These are phyloP conservation scores for Pectinophora gossypiella DNA, from an alignment of 1,140 invertebrate species.

Conservation along the genomic window DNA sequence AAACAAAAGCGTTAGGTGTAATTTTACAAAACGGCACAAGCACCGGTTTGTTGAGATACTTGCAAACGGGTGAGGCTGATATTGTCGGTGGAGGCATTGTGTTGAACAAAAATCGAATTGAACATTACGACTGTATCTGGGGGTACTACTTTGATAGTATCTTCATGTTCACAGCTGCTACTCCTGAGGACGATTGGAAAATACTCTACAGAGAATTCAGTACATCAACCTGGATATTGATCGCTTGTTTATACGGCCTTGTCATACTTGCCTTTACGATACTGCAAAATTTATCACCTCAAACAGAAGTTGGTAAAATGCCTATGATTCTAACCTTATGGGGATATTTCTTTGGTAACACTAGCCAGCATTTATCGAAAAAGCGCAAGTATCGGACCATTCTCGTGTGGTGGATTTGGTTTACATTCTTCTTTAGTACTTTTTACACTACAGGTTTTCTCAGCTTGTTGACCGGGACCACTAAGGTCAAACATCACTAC, in stretches of 20 bases:
- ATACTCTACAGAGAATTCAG: slow-evolving; percentile 37
- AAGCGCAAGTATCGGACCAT: slow-evolving; percentile 23
- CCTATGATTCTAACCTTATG: slow-evolving; percentile 30
- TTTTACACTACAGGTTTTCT: slow-evolving; percentile 43
- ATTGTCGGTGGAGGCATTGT: slow-evolving; percentile 29
- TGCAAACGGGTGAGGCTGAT: slow-evolving; percentile 23
- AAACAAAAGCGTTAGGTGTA: slow-evolving; percentile 21
- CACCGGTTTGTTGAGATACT: slow-evolving; percentile 25
- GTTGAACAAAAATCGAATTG: slow-evolving; percentile 28
- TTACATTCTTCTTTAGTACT: slow-evolving; percentile 41
- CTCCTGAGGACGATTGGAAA: slow-evolving; percentile 29
- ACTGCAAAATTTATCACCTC: neutral
- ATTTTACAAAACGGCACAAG: slow-evolving; percentile 30
- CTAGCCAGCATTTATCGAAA: slow-evolving; percentile 19
- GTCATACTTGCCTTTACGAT: slow-evolving; percentile 10
- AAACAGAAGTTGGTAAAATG: no score
- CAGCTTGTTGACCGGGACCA: slow-evolving; percentile 30
- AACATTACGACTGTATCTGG: slow-evolving; percentile 35
- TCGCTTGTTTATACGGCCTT: slow-evolving; percentile 15
- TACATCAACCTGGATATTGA: slow-evolving; percentile 29
- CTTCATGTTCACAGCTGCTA: slow-evolving; percentile 30
- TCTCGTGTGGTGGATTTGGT: slow-evolving; percentile 40
- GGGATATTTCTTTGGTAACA: slow-evolving; percentile 34
- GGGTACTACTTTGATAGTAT: slow-evolving; percentile 32
- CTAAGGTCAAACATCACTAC: no score